Percentiles rank a stretch among this genome's conserved stretches.
These are phyloP conservation scores for Hemicrepidius hirtus DNA, from an alignment of 2,888 invertebrate genomes.

Conservation along the genomic window DNA sequence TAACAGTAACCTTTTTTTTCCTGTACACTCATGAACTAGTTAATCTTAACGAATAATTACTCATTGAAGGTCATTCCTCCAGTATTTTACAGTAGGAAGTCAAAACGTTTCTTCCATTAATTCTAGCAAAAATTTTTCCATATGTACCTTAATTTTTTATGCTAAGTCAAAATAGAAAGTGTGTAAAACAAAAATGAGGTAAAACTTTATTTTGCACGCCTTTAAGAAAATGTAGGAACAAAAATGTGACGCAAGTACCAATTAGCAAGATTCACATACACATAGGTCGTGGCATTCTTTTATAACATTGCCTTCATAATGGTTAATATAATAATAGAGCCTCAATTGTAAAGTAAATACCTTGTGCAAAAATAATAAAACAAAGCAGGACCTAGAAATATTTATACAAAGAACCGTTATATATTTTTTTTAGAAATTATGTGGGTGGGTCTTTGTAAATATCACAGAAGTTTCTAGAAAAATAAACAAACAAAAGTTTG, in stretches of 20 bases:
- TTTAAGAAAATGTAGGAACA: background rate
- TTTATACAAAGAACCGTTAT: background rate
- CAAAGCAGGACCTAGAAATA: background rate
- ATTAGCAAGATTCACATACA: slow-evolving; percentile 5
- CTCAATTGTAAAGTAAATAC: background rate
- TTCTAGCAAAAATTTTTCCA: too few species aligned
- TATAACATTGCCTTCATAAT: background rate
- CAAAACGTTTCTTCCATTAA: too few species aligned
- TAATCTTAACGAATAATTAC: slow-evolving; percentile 12
- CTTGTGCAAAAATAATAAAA: background rate
- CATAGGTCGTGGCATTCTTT: background rate
- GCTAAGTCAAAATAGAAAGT: slow-evolving; percentile 7
- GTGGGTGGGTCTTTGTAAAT: too few species aligned
- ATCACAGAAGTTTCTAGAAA: too few species aligned
- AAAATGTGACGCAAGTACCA: slow-evolving; percentile 6
- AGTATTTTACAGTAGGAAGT: too few species aligned
- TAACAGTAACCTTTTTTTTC: slow-evolving; percentile 9
- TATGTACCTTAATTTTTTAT: too few species aligned
- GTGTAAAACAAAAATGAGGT: background rate
- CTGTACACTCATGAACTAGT: slow-evolving; percentile 13
- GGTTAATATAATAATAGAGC: slow-evolving; percentile 1
- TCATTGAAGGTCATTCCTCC: slow-evolving; percentile 1
- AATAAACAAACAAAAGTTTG: too few species aligned
- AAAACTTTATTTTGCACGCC: background rate
- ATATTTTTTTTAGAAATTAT: too few species aligned